phyloP scores from a whole-genome alignment of 2,113 vertebrate genomes.

The Anolis carolinensis region DNA sequence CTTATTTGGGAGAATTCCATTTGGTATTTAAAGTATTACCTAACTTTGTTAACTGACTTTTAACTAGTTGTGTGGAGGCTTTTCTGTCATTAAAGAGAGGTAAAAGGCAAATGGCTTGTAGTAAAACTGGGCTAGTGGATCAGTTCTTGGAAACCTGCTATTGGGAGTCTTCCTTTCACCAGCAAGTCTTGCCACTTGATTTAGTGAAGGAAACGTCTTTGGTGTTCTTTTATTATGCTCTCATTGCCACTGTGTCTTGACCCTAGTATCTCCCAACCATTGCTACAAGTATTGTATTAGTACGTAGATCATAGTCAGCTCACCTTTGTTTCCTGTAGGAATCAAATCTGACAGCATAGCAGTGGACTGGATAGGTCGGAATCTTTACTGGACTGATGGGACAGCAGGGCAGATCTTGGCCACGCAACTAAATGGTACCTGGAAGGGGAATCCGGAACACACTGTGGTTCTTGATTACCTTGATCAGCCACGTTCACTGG shows the following conservation, averaged over 20 bases:
- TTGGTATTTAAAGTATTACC: not conserved
- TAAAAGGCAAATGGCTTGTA: not conserved
- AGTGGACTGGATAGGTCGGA: conserved; percentile 90
- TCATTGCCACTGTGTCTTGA: not conserved
- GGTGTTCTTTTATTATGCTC: not conserved
- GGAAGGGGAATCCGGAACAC: conserved; percentile 76
- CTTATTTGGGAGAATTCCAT: not conserved
- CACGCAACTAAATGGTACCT: conserved; percentile 70
- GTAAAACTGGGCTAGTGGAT: too few species aligned
- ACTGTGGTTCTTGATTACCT: conserved; percentile 82
- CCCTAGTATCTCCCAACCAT: not conserved
- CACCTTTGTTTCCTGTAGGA: conserved; percentile 69
- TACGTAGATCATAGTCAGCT: not conserved
- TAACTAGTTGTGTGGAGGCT: not conserved
- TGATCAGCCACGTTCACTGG: conserved; percentile 83
- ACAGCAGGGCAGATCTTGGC: conserved; percentile 85
- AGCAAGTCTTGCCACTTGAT: not conserved
- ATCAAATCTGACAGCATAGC: conserved; percentile 86
- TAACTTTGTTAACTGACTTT: not conserved
- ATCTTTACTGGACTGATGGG: conserved; percentile 92
- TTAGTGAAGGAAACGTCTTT: too few species aligned
- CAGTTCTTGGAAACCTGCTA: too few species aligned
- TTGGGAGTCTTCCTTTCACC: not conserved
- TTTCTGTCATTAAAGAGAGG: not conserved
- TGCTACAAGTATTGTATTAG: not conserved